phyloP scores from a whole-genome alignment of 2,797 vertebrate genomes.

The Champsocephalus gunnari region DNA sequence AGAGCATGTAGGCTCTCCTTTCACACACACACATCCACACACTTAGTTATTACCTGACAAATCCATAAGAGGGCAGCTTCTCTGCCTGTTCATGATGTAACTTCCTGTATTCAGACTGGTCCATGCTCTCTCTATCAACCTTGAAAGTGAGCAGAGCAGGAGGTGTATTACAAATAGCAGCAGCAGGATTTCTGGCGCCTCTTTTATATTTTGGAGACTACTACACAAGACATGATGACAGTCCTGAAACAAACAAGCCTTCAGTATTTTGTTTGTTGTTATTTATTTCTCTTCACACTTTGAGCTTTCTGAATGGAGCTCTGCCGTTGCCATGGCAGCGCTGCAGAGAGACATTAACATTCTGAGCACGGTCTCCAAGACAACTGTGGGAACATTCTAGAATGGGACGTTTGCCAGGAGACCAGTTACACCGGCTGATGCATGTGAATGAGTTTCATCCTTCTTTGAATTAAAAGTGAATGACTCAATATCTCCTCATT shows the following conservation, averaged over 20 bases:
- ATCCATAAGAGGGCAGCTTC: constrained; percentile 73
- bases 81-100: constrained; percentile 57
- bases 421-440: neutral
- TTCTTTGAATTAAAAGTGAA: neutral
- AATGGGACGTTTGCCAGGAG: constrained; percentile 42
- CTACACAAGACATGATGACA: neutral
- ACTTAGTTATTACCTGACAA: constrained; percentile 47
- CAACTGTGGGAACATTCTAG: constrained; percentile 65
- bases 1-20: constrained; percentile 41
- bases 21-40: constrained; percentile 42
- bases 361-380: constrained; percentile 57
- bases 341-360: constrained; percentile 67
- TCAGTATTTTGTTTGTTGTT: neutral
- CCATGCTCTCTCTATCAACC: constrained; percentile 61
- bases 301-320: constrained; percentile 44
- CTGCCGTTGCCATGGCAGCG: constrained; percentile 72
- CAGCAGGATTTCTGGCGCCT: constrained; percentile 25
- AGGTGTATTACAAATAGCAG: constrained; percentile 45
- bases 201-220: constrained; percentile 1
- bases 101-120: constrained; percentile 68
- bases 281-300: neutral
- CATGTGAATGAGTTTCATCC: neutral
- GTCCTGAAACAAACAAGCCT: constrained; percentile 16
- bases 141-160: constrained; percentile 48
- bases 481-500: neutral